These are phyloP conservation scores for Globodera rostochiensis DNA, from an alignment of 1,140 invertebrate genomes.

Conservation along the genomic window DNA sequence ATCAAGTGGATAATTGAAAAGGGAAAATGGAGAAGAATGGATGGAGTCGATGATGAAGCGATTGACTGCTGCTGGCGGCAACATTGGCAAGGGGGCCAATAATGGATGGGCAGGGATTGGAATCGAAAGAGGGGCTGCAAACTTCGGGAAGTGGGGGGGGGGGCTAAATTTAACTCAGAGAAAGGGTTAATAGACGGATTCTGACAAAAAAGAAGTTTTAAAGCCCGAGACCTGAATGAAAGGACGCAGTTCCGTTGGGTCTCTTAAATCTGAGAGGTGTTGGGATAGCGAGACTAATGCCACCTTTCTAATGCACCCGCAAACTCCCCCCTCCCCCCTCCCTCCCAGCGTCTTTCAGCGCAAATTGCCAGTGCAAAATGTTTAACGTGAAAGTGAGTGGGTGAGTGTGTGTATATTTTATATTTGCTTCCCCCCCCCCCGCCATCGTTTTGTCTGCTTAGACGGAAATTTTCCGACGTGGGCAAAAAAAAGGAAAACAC, in stretches of 20 bases:
- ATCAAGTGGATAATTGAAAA: slow-evolving; percentile 1
- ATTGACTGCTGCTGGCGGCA: neutral
- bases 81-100: neutral
- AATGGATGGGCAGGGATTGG: neutral
- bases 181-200: neutral
- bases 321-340: neutral
- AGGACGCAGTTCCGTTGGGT: neutral
- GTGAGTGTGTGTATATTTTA: neutral
- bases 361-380: slow-evolving; percentile 2
- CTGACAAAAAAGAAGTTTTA: neutral
- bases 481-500: neutral
- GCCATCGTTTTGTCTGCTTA: neutral
- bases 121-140: neutral
- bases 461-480: neutral
- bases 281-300: neutral
- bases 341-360: neutral
- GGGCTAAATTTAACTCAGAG: neutral
- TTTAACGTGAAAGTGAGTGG: neutral
- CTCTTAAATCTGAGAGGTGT: neutral
- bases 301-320: neutral
- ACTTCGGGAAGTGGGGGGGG: no score
- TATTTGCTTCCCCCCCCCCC: neutral
- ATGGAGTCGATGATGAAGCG: neutral
- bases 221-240: neutral
- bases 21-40: neutral